phyloP scores from a whole-genome alignment of 2,797 vertebrate species.

The Parauchenoglanis punctatus region DNA sequence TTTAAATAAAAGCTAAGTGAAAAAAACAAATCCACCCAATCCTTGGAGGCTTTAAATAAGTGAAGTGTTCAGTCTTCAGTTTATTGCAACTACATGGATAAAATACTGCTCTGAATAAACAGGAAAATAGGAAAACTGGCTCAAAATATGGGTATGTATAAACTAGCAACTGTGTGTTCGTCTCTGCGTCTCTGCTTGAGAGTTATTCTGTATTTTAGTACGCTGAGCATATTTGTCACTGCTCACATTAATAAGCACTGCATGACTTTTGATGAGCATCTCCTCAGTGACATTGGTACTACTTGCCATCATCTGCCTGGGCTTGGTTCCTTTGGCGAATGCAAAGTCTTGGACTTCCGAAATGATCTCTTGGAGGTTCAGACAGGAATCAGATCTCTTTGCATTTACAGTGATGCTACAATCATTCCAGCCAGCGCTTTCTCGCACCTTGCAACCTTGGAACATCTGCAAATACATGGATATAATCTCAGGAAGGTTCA shows the following conservation, averaged over 20 bases:
- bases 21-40: neutral
- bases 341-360: conserved; percentile 41
- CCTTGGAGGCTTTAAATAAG: neutral
- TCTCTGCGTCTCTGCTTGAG: neutral
- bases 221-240: conserved; percentile 2
- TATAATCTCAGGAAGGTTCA: conserved; percentile 4
- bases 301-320: conserved; percentile 13
- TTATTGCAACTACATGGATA: neutral
- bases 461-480: conserved; percentile 36
- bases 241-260: conserved; percentile 43
- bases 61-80: neutral
- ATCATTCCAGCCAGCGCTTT: conserved; percentile 44
- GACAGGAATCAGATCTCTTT: conserved; percentile 38
- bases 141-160: conserved; percentile 24
- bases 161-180: neutral
- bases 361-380: conserved; percentile 43
- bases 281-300: conserved; percentile 37
- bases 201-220: conserved; percentile 12
- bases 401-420: conserved; percentile 16
- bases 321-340: conserved; percentile 47
- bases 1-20: conserved; percentile 7
- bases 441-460: conserved; percentile 44
- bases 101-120: neutral
- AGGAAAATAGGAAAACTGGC: neutral
- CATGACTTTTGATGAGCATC: conserved; percentile 48